Base-by-base conservation (phyloP, 2,888 invertebrate species). In the Aplocera efformata region DNA sequence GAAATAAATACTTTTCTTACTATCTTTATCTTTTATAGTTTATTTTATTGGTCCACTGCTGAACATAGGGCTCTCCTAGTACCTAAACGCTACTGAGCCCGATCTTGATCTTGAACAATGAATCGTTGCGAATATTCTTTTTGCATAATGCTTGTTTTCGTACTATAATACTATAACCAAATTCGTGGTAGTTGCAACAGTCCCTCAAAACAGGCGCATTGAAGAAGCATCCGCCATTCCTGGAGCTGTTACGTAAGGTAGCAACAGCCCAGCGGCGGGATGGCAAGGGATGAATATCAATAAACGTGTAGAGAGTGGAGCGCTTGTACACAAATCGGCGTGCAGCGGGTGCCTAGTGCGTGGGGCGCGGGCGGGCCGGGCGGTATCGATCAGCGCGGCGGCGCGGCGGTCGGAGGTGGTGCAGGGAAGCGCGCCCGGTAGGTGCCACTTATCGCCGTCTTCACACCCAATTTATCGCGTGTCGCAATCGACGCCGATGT, bases 401-500 rank as follows among this genome's bases (percentile, higher is more conserved):
- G 44, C 39, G 56, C 31, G 55, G 60, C 50, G 56, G 22, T 29
- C 40, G 32, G 32, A 40, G 43, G 48, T 49, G 56, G 58, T 55
- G 58, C 60, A 56, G 53, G 54, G 55, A 58, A 61, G 66, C 63
- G 58, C 63, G 65, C 62, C 61, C 54, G 65, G 68, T 66, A 64
- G 65, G 67, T 68, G 69, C 78, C 79, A 80, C 79, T 84, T 81
- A 80, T 76, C 79, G 74, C 73, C 69, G 74, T 82, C 82, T 83
- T 80, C 79, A 76, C 83, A 79, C 81, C 77, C 79, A 79, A 84
- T 83, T 84, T 83, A 82, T 80, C 80, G 82, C 79, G 72, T 68
- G 72, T 66, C 72, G 74, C 75, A 68, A 78, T 80, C 77, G 67
- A 58, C 64, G 60, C 58, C 67, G 63, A 52, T 71, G 70, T 69